Conservation (phyloP, 1,140 invertebrate species). For the Neodiprion pinetum region DNA sequence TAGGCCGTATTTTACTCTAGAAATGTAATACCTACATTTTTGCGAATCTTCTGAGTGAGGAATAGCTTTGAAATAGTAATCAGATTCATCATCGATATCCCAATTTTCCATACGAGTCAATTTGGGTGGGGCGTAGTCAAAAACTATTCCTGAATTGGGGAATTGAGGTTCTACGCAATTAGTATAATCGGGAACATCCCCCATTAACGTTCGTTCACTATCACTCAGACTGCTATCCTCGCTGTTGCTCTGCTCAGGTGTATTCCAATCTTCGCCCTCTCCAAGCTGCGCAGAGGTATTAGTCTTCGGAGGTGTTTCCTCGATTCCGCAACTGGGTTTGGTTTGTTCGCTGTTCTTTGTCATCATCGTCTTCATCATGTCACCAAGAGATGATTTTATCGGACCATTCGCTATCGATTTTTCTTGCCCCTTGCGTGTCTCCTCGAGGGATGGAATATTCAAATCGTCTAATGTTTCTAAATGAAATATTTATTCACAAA, state of each 20-base stretch:
- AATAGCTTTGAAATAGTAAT: slow-evolving; percentile 47
- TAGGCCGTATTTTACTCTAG: too few species aligned
- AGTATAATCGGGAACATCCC: slow-evolving; percentile 65
- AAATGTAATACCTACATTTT: slow-evolving; percentile 41
- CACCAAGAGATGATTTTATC: slow-evolving; percentile 20
- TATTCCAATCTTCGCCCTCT: slow-evolving; percentile 40
- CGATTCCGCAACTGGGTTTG: slow-evolving; percentile 35
- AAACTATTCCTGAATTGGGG: not conserved
- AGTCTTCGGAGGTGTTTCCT: slow-evolving; percentile 34
- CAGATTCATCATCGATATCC: slow-evolving; percentile 38
- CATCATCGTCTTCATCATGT: slow-evolving; percentile 10
- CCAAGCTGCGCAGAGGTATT: slow-evolving; percentile 13
- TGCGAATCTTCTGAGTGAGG: slow-evolving; percentile 39
- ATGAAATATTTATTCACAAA: slow-evolving; percentile 24
- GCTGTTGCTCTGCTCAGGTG: slow-evolving; percentile 72
- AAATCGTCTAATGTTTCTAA: slow-evolving; percentile 62
- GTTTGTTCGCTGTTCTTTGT: slow-evolving; percentile 21
- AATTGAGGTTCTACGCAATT: slow-evolving; percentile 10
- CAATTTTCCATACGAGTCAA: slow-evolving; percentile 32
- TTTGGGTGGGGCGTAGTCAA: slow-evolving; percentile 6
- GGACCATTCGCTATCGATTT: slow-evolving; percentile 8
- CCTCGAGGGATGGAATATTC: slow-evolving; percentile 62
- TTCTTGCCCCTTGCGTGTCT: slow-evolving; percentile 2
- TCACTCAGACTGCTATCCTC: slow-evolving; percentile 82
- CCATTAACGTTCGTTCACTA: slow-evolving; percentile 75